Percentiles rank a stretch among this genome's conserved stretches.
phyloP scores from a whole-genome alignment of 2,888 invertebrate genomes.

The Lumbricus terrestris region DNA sequence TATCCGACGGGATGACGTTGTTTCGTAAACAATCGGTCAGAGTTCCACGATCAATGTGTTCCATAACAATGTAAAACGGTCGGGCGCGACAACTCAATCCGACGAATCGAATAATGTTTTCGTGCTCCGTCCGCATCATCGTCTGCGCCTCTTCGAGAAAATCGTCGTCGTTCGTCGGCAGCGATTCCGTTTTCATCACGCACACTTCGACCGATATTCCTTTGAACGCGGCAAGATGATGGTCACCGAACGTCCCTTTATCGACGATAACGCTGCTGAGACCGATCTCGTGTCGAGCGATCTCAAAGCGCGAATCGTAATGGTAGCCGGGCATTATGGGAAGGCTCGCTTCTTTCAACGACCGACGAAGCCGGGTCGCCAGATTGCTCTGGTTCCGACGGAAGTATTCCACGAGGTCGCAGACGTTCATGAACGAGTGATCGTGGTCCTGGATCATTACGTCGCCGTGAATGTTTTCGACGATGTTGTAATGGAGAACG shows the following conservation, averaged over 20 bases:
- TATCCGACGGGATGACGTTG: constrained; percentile 34
- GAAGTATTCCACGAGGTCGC: constrained; percentile 41
- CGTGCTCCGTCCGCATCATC: constrained; percentile 38
- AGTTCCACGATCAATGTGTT: constrained; percentile 38
- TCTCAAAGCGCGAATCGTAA: constrained; percentile 36
- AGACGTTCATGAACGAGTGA: constrained; percentile 40
- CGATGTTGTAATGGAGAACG: constrained; percentile 41
- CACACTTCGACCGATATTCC: constrained; percentile 37
- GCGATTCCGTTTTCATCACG: constrained; percentile 38
- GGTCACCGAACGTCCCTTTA: constrained; percentile 39
- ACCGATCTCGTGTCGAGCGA: constrained; percentile 31
- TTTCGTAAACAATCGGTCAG: constrained; percentile 37
- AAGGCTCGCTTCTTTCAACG: constrained; percentile 38
- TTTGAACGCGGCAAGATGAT: constrained; percentile 35
- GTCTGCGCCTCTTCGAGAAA: constrained; percentile 40
- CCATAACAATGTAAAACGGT: constrained; percentile 40
- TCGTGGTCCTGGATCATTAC: constrained; percentile 42
- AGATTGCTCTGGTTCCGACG: constrained; percentile 37
- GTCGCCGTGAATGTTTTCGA: constrained; percentile 40
- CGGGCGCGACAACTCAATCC: constrained; percentile 38
- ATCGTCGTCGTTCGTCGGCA: constrained; percentile 39
- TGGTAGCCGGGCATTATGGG: constrained; percentile 41
- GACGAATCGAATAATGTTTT: constrained; percentile 40
- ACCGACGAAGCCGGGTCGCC: constrained; percentile 36
- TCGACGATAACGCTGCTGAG: constrained; percentile 39